Base-by-base conservation (phyloP, 2,113 vertebrate species). In the Ranitomeya variabilis region DNA sequence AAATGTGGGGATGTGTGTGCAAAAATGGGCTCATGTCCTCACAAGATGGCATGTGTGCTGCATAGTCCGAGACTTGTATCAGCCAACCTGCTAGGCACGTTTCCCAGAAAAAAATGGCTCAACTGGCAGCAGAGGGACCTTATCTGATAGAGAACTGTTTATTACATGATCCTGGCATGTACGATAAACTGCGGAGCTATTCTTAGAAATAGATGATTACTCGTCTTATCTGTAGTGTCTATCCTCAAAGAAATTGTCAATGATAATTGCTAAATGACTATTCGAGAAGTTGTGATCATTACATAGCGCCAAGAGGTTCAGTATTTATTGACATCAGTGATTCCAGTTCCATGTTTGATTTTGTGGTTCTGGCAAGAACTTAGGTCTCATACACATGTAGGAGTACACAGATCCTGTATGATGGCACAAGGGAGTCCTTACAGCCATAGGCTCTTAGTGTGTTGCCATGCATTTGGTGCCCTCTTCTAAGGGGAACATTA, bases 31-130 rank as follows among this genome's bases (percentile, higher is more conserved):
- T 52, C 45, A 7, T 76, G 73, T 9, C 45, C 6, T 52, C 45
- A 5, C 45, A 52, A 19, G 31, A 45, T 74, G 66, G 66, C n/a
- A 69, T 26, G 26, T 69, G 23, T 26, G 1, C 12, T 45, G 31
- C 71, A 18, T 2, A 37, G 73, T 76, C 73, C 26, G 45, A 76
- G 51, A 76, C 45, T 52, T 51, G 51, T 10, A 52, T 76, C 73
- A 76, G 73, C 18, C 73, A 76, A 76, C 52, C 45, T 52, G 73
- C 73, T 52, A 51, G 73, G 73, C 73, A 76, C 73, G 10, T 76
- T 76, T 76, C 37, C 73, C 37, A 51, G 37, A 19, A 15, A 76
- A 26, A 11, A 74, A 74, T 16, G 71, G 14, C 69, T 73, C 26
- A 26, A 37, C 69, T 73, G 69, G 69, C 69, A 37, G 69, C 69